A percentile compares a stretch with the other conserved stretches of the same genome.
Evolutionary conservation across 1,140 invertebrate genomes (phyloP).

Genomic region (Sarcophaga bullata): DNA sequence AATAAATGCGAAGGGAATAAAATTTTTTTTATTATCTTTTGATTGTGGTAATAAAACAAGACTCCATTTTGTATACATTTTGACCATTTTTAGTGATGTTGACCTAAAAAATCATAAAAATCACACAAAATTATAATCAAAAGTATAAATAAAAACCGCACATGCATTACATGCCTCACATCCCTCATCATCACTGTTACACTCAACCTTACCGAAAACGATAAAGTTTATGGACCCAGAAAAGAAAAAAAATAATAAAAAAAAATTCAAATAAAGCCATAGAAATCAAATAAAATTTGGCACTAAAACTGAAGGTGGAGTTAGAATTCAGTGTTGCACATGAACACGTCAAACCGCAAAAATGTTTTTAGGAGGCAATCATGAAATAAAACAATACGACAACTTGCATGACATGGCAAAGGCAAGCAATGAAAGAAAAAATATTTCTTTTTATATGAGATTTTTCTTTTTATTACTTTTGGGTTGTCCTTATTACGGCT

Average conservation of each 20-base stretch:
- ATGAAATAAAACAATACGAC: no score
- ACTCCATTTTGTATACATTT: slow-evolving; percentile 35
- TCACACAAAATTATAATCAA: slow-evolving; percentile 26
- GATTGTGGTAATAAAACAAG: slow-evolving; percentile 32
- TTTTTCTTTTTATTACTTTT: slow-evolving; percentile 23
- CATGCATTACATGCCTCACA: neutral
- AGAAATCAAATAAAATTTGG: slow-evolving; percentile 32
- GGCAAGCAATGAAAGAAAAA: neutral
- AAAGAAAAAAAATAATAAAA: slow-evolving; percentile 15
- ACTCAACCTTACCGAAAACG: neutral
- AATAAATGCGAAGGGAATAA: slow-evolving; percentile 11
- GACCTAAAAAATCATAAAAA: slow-evolving; percentile 39
- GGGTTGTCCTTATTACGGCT: slow-evolving; percentile 31
- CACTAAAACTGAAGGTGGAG: slow-evolving; percentile 1
- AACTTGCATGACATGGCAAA: neutral
- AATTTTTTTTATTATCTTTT: slow-evolving; percentile 28
- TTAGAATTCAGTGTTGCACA: neutral
- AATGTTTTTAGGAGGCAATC: no score
- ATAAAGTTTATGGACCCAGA: slow-evolving; percentile 34
- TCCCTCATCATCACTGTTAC: neutral
- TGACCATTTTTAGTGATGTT: slow-evolving; percentile 18
- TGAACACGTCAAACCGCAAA: no score
- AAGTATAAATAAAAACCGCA: slow-evolving; percentile 4
- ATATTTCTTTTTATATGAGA: slow-evolving; percentile 19
- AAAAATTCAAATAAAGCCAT: slow-evolving; percentile 31